Base-by-base conservation (phyloP, 2,888 invertebrate species). In the Acrobasis suavella region DNA sequence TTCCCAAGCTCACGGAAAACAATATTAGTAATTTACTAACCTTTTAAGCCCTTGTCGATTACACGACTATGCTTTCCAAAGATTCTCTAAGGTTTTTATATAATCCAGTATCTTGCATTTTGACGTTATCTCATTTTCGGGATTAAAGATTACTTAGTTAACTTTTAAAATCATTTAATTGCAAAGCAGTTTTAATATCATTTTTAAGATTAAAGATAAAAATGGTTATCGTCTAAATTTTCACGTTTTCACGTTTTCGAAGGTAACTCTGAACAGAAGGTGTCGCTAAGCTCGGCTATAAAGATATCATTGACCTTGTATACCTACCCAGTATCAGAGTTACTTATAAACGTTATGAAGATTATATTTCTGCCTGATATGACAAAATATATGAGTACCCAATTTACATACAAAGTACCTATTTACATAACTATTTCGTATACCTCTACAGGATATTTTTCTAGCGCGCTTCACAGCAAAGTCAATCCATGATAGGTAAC, bases 61-160 rank as follows among this genome's bases (percentile, higher is more conserved):
- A 67, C 62, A 71, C 71, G 73, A 80, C 72, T 79, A 72, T 79
- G 66, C 15, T 50, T 61, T 49, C 50, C n/a, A 14, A 8, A 38
- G 32, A 55, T 62, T 60, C 22, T 10, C 22, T n/a, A 12, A 52
- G 64, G 64, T 67, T 72, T 78, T 72, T 80, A 80, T 80, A 79
- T 62, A 50, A 32, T 61, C 17, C 39, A 42, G 9, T 52, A 60
- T 60, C 60, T 38, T 39, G 17, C 15, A 16, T 15, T 50, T 50
- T 32, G 49, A 9, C 39, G 50, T 50, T 39, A 52, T 52, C 51
- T 52, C 6, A 46, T 14, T 7, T 46, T 46, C 55, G 10, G 55
- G n/a, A 39, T 55, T 55, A 12, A 55, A 0, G 7, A 10, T 12
- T n/a, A n/a, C n/a, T n/a, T 55, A n/a, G 32, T 46, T 49, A 54